Conservation (phyloP, 2,888 invertebrate species). For the Branchipolynoe longqiensis region DNA sequence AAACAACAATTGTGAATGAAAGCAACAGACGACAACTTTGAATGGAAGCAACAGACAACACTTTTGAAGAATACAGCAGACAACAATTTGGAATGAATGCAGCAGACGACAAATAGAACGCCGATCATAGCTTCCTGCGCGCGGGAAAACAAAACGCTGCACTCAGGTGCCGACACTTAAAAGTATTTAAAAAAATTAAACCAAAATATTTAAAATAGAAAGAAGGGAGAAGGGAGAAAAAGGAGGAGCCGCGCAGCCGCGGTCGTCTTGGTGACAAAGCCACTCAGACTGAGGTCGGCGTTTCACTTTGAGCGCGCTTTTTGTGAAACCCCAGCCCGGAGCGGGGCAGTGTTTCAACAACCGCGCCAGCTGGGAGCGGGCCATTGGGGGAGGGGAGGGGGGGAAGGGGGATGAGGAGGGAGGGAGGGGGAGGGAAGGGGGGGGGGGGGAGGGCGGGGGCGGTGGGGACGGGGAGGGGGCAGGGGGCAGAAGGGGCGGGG, state of each 20-base stretch:
- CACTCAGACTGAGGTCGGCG: constrained; percentile 38
- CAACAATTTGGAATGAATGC: too few relatives aligned
- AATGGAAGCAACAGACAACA: too few relatives aligned
- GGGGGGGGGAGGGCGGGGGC: neutral
- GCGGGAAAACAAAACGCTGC: too few relatives aligned
- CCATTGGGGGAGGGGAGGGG: neutral
- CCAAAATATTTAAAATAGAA: too few relatives aligned
- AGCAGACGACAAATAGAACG: too few relatives aligned
- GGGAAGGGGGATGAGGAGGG: neutral
- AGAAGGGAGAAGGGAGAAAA: neutral
- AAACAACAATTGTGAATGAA: too few relatives aligned
- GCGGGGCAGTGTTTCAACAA: neutral
- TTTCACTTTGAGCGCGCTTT: constrained; percentile 42
- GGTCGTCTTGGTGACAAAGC: constrained; percentile 38
- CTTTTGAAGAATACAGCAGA: too few relatives aligned
- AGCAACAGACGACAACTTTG: too few relatives aligned
- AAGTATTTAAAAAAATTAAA: too few relatives aligned
- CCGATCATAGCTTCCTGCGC: too few relatives aligned
- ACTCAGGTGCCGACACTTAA: too few relatives aligned
- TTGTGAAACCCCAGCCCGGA: constrained; percentile 1
- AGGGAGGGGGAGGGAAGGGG: neutral
- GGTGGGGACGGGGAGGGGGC: constrained; percentile 2
- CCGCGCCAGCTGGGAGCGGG: constrained; percentile 20
- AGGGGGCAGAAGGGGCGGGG: neutral
- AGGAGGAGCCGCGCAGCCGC: neutral